A percentile compares a stretch with the other conserved stretches of the same genome.
phyloP scores from a whole-genome alignment of 2,888 invertebrate genomes.

The Megalurothrips usitatus region DNA sequence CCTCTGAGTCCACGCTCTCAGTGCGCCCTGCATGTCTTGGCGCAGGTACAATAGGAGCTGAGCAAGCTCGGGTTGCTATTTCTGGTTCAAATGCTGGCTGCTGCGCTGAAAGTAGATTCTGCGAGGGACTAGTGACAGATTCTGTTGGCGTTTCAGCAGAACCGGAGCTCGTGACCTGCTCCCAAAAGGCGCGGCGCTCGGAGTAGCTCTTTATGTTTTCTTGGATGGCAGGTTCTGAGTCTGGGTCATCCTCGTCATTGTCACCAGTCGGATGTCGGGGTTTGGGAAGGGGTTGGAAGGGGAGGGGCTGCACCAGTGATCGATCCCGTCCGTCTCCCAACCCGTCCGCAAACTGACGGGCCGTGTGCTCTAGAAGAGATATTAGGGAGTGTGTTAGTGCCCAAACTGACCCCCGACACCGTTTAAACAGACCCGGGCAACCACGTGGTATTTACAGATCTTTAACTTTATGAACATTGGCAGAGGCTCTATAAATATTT shows the following conservation, averaged over 20 bases:
- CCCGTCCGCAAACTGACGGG: slow-evolving; percentile 18
- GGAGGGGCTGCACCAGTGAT: neutral
- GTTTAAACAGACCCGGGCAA: neutral
- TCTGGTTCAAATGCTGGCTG: neutral
- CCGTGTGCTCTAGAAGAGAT: slow-evolving; percentile 13
- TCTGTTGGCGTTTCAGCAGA: neutral
- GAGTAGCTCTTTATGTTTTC: slow-evolving; percentile 5
- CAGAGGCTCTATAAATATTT: neutral
- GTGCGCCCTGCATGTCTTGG: neutral
- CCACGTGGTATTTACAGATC: neutral
- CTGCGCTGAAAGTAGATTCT: neutral
- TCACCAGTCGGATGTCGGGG: neutral
- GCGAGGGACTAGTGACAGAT: neutral
- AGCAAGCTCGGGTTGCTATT: neutral
- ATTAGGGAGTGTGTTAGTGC: slow-evolving; percentile 26
- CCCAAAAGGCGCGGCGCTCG: neutral
- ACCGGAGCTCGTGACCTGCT: neutral
- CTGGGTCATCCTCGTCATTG: neutral
- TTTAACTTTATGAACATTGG: neutral
- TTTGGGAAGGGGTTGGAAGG: neutral
- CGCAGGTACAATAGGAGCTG: slow-evolving; percentile 30
- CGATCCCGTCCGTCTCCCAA: neutral
- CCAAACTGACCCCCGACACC: neutral
- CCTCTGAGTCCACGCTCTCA: slow-evolving; percentile 40
- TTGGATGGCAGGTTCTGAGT: slow-evolving; percentile 4